Evolutionary conservation across 2,888 invertebrate genomes (phyloP).

Genomic region (Leptinotarsa tumamoca): DNA sequence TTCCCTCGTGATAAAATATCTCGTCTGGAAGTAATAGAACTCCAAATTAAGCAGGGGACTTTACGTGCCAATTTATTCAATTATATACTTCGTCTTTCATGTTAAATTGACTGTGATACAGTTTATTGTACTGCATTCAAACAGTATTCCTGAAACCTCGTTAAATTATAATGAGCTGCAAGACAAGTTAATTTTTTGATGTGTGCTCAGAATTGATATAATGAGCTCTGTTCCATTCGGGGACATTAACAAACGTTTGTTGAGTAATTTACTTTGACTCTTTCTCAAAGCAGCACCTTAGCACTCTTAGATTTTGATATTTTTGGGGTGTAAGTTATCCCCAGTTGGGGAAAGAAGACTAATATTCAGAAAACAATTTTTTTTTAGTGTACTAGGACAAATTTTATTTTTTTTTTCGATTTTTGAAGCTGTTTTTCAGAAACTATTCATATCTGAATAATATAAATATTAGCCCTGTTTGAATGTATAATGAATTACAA

Average conservation of each 20-base stretch:
- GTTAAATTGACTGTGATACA: conserved; percentile 47
- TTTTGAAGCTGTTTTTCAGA: no score
- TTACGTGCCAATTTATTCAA: conserved; percentile 57
- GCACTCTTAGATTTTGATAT: no score
- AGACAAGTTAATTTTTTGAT: conserved; percentile 20
- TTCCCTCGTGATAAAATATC: conserved; percentile 48
- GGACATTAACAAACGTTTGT: neutral
- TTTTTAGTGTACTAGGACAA: no score
- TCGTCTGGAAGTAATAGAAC: conserved; percentile 57
- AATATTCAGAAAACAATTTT: no score
- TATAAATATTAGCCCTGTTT: no score
- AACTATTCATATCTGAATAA: no score
- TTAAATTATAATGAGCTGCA: conserved; percentile 42
- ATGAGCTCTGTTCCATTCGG: neutral
- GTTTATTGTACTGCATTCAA: conserved; percentile 37
- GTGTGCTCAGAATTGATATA: neutral
- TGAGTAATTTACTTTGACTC: no score
- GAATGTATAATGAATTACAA: no score
- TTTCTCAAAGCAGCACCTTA: neutral
- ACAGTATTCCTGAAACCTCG: conserved; percentile 30
- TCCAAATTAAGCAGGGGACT: conserved; percentile 49
- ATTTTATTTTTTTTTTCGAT: no score
- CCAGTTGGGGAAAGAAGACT: no score
- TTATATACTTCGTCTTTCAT: conserved; percentile 55
- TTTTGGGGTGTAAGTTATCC: no score